A percentile compares a stretch with the other conserved stretches of the same genome.
These are phyloP conservation scores for Pandemis heparana DNA, from an alignment of 2,888 invertebrate genomes.

Conservation along the genomic window DNA sequence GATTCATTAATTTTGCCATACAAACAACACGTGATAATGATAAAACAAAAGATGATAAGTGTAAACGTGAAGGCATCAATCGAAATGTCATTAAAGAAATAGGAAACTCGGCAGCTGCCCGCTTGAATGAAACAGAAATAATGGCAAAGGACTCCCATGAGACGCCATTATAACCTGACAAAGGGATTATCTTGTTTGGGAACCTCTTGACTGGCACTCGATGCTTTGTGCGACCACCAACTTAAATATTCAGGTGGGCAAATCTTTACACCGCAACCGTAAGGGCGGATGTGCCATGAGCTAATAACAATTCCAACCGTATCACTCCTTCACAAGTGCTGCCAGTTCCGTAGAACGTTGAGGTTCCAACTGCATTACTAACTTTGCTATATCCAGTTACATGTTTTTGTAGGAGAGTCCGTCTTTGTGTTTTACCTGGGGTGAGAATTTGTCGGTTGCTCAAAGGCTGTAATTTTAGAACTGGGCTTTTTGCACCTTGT, in stretches of 20 bases:
- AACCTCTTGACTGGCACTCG: slow-evolving; percentile 45
- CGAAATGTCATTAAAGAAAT: slow-evolving; percentile 38
- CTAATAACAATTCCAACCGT: slow-evolving; percentile 9
- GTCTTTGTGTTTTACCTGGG: slow-evolving; percentile 43
- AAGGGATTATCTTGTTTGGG: slow-evolving; percentile 46
- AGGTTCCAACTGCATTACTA: slow-evolving; percentile 29
- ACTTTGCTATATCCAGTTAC: slow-evolving; percentile 42
- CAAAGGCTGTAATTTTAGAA: slow-evolving; percentile 43
- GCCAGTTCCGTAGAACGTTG: background rate
- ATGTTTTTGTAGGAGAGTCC: slow-evolving; percentile 42
- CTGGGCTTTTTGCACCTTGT: slow-evolving; percentile 43
- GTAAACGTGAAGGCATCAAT: slow-evolving; percentile 30
- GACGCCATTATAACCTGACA: slow-evolving; percentile 44
- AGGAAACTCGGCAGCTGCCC: slow-evolving; percentile 41
- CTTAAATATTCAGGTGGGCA: slow-evolving; percentile 40
- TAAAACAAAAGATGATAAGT: slow-evolving; percentile 4
- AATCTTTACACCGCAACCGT: slow-evolving; percentile 12
- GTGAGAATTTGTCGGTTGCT: slow-evolving; percentile 43
- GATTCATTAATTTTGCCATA: background rate
- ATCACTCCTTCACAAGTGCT: background rate
- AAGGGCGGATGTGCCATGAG: slow-evolving; percentile 21
- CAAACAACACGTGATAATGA: background rate
- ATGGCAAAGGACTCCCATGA: slow-evolving; percentile 42
- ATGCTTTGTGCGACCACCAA: slow-evolving; percentile 42
- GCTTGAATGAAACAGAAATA: slow-evolving; percentile 43